Evolutionary conservation across 2,113 vertebrate genomes (phyloP), one percentile per base, ranked within the genome.

Genomic region (Hiodon alosoides): DNA sequence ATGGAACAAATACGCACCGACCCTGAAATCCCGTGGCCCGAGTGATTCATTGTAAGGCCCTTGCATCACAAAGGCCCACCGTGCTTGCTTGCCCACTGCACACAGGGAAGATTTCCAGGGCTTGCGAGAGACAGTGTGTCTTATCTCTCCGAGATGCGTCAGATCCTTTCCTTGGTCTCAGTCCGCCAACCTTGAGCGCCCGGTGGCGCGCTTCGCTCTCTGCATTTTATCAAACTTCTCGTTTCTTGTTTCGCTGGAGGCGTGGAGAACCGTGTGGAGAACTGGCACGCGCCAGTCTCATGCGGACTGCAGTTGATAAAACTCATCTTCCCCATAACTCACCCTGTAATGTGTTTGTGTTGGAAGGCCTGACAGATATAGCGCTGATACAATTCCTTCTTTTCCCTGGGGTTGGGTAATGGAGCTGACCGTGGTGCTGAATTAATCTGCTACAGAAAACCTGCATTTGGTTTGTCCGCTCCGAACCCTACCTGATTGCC

Each of bases 401-500:
- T 64, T 46, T 71, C 69, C 52, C 69, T 13, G 9, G 13, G 55
- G 51, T n/a, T 76, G 53, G 50, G 16, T 55, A 70, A 65, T 71
- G 68, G 54, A 66, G 48, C 68, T n/a, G 77, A 10, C 73, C 17
- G 51, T n/a, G 52, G 16, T 54, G 62, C 64, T 68, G 64, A 71
- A 62, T 58, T 58, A 10, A 17, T 59, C 73, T 54, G 69, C 57
- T 60, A 60, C 54, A 46, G 10, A 57, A 55, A 71, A 17, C 68
- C 54, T 47, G 17, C 11, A 7, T 73, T 68, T 73, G 71, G 16
- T 47, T 67, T 54, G 66, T 65, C 61, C 8, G 4, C 72, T 57
- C 7, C 2, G 46, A 75, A 75, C 58, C 73, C 47, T 65, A 73
- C 68, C 66, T 68, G 71, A 52, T 64, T 68, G 70, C 50, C 76